Base-by-base conservation (phyloP, 2,113 vertebrate species). In the Nibea coibor region DNA sequence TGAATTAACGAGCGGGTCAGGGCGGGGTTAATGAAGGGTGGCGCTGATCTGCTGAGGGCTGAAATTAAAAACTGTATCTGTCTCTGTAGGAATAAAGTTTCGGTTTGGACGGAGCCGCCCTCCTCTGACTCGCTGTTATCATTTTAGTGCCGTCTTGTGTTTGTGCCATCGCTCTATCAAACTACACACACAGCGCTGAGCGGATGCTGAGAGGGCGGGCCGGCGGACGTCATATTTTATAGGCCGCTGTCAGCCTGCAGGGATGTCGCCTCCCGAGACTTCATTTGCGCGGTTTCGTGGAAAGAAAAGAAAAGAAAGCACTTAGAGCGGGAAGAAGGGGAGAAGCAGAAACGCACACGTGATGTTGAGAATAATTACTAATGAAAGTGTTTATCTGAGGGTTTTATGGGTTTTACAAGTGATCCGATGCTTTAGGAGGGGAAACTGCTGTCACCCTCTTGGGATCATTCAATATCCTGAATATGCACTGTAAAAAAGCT, bases 1-100 rank as follows among this genome's bases (percentile, higher is more conserved):
- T 81, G 87, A 90, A 85, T 91, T 89, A 92, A 90, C 81, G 80
- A 87, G 76, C 75, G 48, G 88, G 80, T 85, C 82, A 24, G 35
- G 58, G 75, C 72, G 20, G 35, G 75, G 88, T 89, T 89, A 89
- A 91, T 83, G 88, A 89, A 83, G 85, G 88, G 82, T 80, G 88
- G 48, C 51, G 69, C 72, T 45, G 75, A 84, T 83, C 72, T 87
- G 85, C 83, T 84, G 72, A 86, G 72, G 72, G 73, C 80, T 88
- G 62, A 80, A 83, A 91, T 88, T 66, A 83, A 85, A 89, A 88
- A 64, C 47, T 31, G 66, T 22, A 78, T 67, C 62, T 26, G 24
- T 26, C 24, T 61, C 47, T 2, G 69, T 72, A 68, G 39, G 12
- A 22, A 14, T 47, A 20, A 76, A 77, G 75, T 74, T 80, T 65